Evolutionary conservation across 2,113 vertebrate genomes (phyloP).

Genomic region (Pelobates fuscus): DNA sequence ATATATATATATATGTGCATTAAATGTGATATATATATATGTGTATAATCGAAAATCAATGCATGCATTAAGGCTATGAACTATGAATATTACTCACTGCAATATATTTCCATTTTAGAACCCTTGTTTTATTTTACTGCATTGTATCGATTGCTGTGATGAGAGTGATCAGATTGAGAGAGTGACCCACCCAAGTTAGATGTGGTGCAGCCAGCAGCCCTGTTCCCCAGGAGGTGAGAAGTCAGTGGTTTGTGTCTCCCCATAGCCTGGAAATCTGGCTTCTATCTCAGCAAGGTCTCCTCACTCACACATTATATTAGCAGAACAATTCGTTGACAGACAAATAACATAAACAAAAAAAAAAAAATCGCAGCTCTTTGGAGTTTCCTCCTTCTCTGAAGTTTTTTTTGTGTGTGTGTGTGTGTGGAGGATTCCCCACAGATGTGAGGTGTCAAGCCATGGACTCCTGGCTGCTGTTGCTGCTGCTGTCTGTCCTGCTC

Average conservation of each 20-base stretch:
- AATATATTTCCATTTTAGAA: too few relatives aligned
- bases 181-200: neutral
- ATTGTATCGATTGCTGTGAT: neutral
- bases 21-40: neutral
- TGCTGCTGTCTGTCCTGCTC: neutral
- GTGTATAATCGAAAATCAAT: neutral
- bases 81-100: too few relatives aligned
- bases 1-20: too few relatives aligned
- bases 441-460: constrained; percentile 3
- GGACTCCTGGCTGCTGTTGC: constrained; percentile 1
- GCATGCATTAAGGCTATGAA: too few relatives aligned
- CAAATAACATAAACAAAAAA: constrained; percentile 50
- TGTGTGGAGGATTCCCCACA: constrained; percentile 27
- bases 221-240: neutral
- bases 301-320: constrained; percentile 41
- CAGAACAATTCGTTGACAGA: constrained; percentile 49
- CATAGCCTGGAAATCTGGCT: constrained; percentile 9
- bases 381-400: constrained; percentile 23
- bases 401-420: neutral
- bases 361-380: constrained; percentile 36
- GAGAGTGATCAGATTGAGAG: neutral
- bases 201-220: neutral
- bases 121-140: too few relatives aligned
- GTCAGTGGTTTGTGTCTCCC: neutral
- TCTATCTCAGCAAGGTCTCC: neutral